phyloP scores from a whole-genome alignment of 53 echinoderm and acorn worm species.

The Echinarachnius parma region DNA sequence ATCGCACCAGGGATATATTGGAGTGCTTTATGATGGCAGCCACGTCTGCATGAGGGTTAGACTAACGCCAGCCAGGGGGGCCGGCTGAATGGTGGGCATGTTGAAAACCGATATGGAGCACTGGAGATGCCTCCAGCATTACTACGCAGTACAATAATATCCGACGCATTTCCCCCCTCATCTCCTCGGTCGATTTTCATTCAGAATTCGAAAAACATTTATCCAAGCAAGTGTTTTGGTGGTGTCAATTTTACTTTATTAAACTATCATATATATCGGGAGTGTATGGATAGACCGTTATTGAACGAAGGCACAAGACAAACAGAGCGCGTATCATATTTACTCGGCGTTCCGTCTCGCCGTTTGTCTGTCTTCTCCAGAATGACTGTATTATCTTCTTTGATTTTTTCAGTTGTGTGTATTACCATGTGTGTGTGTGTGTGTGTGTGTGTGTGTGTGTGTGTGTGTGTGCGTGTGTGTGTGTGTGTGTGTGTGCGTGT shows the following conservation, averaged over 20 bases:
- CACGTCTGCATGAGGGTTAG: conserved; percentile 35
- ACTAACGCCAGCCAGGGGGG: conserved; percentile 34
- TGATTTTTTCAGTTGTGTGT: background rate
- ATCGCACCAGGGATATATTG: too few relatives aligned
- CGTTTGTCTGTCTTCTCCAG: too few relatives aligned
- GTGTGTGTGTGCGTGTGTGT: too few relatives aligned
- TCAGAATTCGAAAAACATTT: conserved; percentile 41
- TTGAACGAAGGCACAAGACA: too few relatives aligned
- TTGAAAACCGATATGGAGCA: conserved; percentile 45
- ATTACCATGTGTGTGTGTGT: too few relatives aligned
- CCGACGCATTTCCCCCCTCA: conserved; percentile 39
- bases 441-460: too few relatives aligned
- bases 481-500: too few relatives aligned
- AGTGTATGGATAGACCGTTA: too few relatives aligned
- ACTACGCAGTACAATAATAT: conserved; percentile 42
- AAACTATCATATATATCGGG: conserved; percentile 30
- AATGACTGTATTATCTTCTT: too few relatives aligned
- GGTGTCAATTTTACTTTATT: conserved; percentile 46
- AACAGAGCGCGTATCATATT: too few relatives aligned
- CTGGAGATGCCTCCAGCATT: conserved; percentile 35
- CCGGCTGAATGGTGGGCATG: conserved; percentile 36
- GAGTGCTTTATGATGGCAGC: conserved; percentile 20
- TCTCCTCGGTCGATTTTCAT: conserved; percentile 33
- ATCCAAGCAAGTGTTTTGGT: conserved; percentile 42
- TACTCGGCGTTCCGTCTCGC: too few relatives aligned